Evolutionary conservation across 2,888 invertebrate species (phyloP).

Genomic region (Leptopilina syphax): DNA sequence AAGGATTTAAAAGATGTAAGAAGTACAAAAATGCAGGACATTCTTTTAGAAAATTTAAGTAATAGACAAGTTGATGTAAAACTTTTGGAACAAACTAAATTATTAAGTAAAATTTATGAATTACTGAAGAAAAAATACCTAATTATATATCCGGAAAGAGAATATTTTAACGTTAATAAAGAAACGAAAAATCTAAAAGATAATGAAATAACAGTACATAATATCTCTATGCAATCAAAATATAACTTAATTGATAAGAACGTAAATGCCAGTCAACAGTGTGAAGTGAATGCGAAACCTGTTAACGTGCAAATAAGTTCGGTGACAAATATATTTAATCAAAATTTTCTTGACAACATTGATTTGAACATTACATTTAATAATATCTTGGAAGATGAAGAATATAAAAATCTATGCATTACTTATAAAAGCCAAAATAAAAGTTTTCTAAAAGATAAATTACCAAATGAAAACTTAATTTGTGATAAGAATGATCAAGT

Average conservation of each 20-base stretch:
- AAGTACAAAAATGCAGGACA: neutral
- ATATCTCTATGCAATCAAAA: slow-evolving; percentile 69
- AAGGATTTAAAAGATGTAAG: too few relatives aligned
- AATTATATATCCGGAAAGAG: neutral
- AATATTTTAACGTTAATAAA: slow-evolving; percentile 32
- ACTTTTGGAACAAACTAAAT: neutral
- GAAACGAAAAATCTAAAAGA: slow-evolving; percentile 68
- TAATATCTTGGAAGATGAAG: neutral
- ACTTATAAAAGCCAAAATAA: neutral
- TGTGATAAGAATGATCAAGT: neutral
- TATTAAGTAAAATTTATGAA: neutral
- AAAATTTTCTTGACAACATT: neutral
- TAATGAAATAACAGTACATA: slow-evolving; percentile 69
- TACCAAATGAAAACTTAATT: too few relatives aligned
- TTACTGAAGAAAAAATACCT: neutral
- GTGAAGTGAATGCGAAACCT: slow-evolving; percentile 48
- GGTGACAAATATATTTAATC: slow-evolving; percentile 56
- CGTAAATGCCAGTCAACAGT: slow-evolving; percentile 67
- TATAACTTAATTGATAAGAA: slow-evolving; percentile 64
- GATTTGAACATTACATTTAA: neutral
- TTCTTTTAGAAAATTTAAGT: too few relatives aligned
- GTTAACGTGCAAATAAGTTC: slow-evolving; percentile 73
- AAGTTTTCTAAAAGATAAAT: neutral
- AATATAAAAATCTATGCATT: neutral
- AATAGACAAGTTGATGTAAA: neutral